Evolutionary conservation across 92 coral and sea anemone species (phyloP).

Genomic region (Meandrina meandrites): DNA sequence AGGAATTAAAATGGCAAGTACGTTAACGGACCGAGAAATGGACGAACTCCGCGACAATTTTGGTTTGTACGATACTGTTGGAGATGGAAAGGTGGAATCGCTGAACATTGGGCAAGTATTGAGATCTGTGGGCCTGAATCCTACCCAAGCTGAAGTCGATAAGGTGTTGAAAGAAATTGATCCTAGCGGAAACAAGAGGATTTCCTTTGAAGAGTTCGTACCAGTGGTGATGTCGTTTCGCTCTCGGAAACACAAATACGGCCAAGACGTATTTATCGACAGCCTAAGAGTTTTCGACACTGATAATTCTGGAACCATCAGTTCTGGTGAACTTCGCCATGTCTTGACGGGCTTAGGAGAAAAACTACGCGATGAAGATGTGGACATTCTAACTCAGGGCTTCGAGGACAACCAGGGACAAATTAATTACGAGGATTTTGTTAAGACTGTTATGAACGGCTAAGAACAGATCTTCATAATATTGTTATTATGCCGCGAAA

Average conservation of each 20-base stretch:
- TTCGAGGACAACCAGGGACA: slow-evolving; percentile 94
- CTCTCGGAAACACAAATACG: slow-evolving; percentile 72
- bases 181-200: slow-evolving; percentile 76
- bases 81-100: slow-evolving; percentile 93
- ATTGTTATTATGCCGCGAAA: background rate
- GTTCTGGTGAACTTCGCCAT: slow-evolving; percentile 94
- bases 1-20: slow-evolving; percentile 33
- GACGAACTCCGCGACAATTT: slow-evolving; percentile 84
- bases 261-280: slow-evolving; percentile 89
- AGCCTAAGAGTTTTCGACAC: slow-evolving; percentile 91
- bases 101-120: slow-evolving; percentile 80
- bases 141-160: slow-evolving; percentile 91
- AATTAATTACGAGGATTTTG: slow-evolving; percentile 91
- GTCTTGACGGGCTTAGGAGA: slow-evolving; percentile 94
- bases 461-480: slow-evolving; percentile 36
- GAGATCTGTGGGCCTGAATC: slow-evolving; percentile 92
- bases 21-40: slow-evolving; percentile 60
- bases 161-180: slow-evolving; percentile 88
- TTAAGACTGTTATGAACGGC: slow-evolving; percentile 80
- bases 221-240: slow-evolving; percentile 86
- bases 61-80: slow-evolving; percentile 85
- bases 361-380: slow-evolving; percentile 82
- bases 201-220: slow-evolving; percentile 89
- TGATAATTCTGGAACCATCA: slow-evolving; percentile 87
- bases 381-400: slow-evolving; percentile 85